These are phyloP conservation scores for Artibeus lituratus DNA, from an alignment of 2,797 vertebrate genomes.

Conservation along the genomic window DNA sequence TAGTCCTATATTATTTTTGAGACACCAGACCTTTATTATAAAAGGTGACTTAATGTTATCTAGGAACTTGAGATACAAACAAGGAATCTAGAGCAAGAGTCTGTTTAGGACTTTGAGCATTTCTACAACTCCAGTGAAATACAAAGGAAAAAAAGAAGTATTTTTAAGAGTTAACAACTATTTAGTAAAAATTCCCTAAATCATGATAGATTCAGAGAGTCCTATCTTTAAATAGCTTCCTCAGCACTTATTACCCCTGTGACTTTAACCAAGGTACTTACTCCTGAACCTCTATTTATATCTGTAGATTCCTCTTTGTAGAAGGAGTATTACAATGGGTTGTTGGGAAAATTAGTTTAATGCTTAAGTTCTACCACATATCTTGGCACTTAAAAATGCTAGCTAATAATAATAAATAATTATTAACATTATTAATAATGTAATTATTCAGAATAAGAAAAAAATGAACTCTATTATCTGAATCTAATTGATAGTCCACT, in stretches of 20 bases:
- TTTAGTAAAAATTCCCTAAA: background rate
- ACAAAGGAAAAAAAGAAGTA: background rate
- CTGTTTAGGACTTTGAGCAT: background rate
- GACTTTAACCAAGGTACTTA: background rate
- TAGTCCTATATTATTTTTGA: background rate
- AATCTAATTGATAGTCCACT: background rate
- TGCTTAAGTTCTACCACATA: background rate
- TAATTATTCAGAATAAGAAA: background rate
- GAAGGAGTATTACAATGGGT: background rate
- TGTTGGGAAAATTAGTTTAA: conserved; percentile 1
- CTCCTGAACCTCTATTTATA: background rate
- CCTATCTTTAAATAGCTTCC: background rate
- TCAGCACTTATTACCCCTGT: background rate
- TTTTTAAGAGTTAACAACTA: background rate
- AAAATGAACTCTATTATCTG: background rate
- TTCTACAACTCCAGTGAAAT: background rate
- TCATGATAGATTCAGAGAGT: background rate
- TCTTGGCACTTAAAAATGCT: background rate
- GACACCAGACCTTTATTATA: background rate
- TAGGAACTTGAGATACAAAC: background rate
- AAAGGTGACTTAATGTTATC: background rate
- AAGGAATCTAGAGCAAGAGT: background rate
- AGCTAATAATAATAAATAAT: background rate
- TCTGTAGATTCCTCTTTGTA: background rate
- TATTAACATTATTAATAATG: background rate